Evolutionary conservation across 2,113 vertebrate species (phyloP).

Genomic region (Camelus dromedarius): DNA sequence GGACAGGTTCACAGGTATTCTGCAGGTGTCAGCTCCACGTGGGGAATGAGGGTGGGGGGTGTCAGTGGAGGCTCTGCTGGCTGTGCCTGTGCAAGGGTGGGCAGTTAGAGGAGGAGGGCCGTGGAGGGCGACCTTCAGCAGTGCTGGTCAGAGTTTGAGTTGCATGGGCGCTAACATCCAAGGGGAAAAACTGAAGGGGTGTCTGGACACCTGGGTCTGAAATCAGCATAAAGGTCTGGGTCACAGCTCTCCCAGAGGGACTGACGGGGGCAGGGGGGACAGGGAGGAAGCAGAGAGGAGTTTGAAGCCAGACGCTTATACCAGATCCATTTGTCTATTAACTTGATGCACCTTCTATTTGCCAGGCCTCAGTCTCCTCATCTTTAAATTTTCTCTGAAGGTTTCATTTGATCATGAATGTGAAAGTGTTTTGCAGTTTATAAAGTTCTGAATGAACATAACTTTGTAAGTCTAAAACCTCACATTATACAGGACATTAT

Average conservation of each 20-base stretch:
- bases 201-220: fast-evolving
- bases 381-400: neutral
- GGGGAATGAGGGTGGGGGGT: neutral
- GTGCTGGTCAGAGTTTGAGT: neutral
- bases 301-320: neutral
- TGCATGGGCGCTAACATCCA: neutral
- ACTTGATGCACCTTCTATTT: neutral
- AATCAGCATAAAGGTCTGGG: neutral
- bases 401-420: neutral
- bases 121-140: neutral
- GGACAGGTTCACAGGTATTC: neutral
- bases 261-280: fast-evolving
- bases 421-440: neutral
- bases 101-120: neutral
- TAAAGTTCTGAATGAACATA: neutral
- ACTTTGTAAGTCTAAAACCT: neutral
- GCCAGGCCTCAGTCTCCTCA: neutral
- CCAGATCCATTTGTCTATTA: neutral
- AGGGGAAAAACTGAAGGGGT: neutral
- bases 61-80: fast-evolving
- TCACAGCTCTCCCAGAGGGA: neutral
- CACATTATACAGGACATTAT: neutral
- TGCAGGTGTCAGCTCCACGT: neutral
- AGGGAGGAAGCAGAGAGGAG: neutral
- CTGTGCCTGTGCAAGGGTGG: neutral